These are phyloP conservation scores for Chrysodeixis includens DNA, from an alignment of 2,888 invertebrate species.

Conservation along the genomic window DNA sequence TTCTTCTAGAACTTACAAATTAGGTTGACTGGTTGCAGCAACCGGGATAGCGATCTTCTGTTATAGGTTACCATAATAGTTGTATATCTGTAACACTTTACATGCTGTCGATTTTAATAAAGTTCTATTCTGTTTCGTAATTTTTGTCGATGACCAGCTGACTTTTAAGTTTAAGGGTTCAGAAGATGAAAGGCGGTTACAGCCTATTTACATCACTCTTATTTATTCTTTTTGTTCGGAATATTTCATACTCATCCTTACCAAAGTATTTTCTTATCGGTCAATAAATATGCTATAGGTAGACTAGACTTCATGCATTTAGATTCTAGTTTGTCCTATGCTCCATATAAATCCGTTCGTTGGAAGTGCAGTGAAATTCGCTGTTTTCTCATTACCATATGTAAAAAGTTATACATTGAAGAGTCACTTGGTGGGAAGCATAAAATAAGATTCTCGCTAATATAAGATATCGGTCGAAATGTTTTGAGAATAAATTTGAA, in stretches of 20 bases:
- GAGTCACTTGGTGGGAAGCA: conserved; percentile 20
- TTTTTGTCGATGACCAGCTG: neutral
- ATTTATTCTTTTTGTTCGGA: neutral
- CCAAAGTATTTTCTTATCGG: neutral
- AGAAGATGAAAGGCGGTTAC: neutral
- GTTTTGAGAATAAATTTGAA: conserved; percentile 10
- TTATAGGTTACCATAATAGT: neutral
- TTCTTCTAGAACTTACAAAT: neutral
- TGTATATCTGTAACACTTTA: neutral
- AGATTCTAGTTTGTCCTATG: neutral
- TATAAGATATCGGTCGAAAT: neutral
- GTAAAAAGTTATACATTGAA: conserved; percentile 31
- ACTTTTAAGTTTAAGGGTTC: neutral
- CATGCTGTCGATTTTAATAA: neutral
- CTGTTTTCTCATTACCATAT: conserved; percentile 21
- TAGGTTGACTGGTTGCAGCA: neutral
- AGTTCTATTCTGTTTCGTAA: neutral
- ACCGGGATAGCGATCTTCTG: neutral
- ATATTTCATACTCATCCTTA: neutral
- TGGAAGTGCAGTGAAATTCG: neutral
- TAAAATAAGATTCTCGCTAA: conserved; percentile 8
- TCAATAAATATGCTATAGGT: neutral
- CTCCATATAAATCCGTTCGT: too few species aligned
- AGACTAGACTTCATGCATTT: neutral
- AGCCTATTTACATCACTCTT: neutral